Conservation (phyloP, 2,113 vertebrate genomes). For the Megaleporinus macrocephalus region DNA sequence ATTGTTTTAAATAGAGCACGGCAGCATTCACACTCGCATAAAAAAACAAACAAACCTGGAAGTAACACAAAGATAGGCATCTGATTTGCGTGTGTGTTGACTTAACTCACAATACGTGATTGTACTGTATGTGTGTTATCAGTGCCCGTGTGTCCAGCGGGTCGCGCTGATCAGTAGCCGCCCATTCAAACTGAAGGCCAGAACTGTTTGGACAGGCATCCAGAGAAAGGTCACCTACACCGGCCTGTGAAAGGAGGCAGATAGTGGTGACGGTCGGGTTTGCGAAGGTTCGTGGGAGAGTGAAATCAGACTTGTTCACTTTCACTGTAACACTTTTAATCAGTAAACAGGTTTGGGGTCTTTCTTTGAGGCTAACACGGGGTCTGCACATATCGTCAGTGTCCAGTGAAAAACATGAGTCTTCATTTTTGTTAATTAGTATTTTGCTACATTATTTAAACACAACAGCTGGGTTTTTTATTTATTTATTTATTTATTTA, state of each 20-base stretch:
- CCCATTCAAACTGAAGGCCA: conserved; percentile 36
- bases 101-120: conserved; percentile 37
- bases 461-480: no score
- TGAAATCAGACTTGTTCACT: not conserved
- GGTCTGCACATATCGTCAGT: no score
- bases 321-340: no score
- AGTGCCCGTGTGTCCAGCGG: conserved; percentile 8
- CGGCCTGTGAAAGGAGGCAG: not conserved
- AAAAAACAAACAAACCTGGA: not conserved
- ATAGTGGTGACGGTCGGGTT: not conserved
- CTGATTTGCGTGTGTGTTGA: not conserved
- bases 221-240: not conserved
- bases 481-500: no score
- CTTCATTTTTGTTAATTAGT: no score
- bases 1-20: not conserved
- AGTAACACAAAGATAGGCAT: not conserved
- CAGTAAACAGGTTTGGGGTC: no score
- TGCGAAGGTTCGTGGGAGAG: conserved; percentile 4
- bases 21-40: not conserved
- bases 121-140: conserved; percentile 38
- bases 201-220: conserved; percentile 28
- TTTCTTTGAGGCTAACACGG: no score
- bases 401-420: no score
- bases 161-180: conserved; percentile 1
- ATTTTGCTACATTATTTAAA: no score